phyloP scores from a whole-genome alignment of 2,797 vertebrate species.

The Onychomys leucogaster region DNA sequence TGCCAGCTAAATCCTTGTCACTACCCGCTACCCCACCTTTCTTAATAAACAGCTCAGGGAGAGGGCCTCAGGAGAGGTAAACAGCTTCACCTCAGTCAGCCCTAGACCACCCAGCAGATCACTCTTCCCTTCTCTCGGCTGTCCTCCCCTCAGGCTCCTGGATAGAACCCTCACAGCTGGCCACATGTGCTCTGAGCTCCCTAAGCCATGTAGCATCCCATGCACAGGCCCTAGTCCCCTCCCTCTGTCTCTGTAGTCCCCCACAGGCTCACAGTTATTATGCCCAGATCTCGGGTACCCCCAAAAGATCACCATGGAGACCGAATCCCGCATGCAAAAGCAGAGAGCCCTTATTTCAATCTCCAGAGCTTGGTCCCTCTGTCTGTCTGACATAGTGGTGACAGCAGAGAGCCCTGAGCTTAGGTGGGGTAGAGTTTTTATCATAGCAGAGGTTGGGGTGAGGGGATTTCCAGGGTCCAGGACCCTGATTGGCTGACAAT shows the following conservation, averaged over 20 bases:
- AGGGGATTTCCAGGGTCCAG: too few relatives aligned
- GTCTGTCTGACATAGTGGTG: too few relatives aligned
- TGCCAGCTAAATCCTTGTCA: neutral
- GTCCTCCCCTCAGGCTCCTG: neutral
- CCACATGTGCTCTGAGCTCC: neutral
- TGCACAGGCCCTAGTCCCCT: neutral
- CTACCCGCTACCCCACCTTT: neutral
- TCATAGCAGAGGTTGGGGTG: too few relatives aligned
- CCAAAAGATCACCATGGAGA: too few relatives aligned
- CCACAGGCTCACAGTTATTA: neutral
- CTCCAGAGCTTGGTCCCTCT: too few relatives aligned
- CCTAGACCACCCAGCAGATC: neutral
- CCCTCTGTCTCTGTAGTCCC: neutral
- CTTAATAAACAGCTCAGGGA: neutral
- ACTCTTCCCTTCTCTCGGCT: neutral
- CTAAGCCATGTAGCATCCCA: neutral
- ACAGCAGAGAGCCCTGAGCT: too few relatives aligned
- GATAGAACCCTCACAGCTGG: neutral
- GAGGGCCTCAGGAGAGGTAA: neutral
- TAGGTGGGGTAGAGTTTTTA: too few relatives aligned
- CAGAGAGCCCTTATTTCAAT: too few relatives aligned
- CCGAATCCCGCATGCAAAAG: too few relatives aligned
- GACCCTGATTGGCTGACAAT: too few relatives aligned
- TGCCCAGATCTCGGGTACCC: too few relatives aligned
- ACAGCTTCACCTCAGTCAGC: neutral